Base-by-base conservation (phyloP, 2,113 vertebrate genomes). In the Grammomys dolichurus region DNA sequence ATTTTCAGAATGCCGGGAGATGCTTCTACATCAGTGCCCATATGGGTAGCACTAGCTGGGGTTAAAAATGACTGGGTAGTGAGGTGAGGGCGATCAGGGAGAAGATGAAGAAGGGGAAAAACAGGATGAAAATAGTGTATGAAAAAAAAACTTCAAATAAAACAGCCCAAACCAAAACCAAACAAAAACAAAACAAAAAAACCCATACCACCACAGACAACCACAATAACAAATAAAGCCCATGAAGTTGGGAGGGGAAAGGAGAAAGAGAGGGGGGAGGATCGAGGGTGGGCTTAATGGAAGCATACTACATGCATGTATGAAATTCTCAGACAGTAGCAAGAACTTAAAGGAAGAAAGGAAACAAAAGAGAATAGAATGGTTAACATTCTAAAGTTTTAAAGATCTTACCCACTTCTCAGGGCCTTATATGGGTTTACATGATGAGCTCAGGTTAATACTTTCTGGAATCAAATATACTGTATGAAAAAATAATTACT, bases 391-490 rank as follows among this genome's bases (percentile, higher is more conserved):
- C 70, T 89, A 85, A 85, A 13, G 12, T 78, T 33, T 75, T 70
- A 73, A 60, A 58, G 63, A 60, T 67, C 87, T 91, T 89, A 77
- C 22, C 26, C 28, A 3, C 46, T 90, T 87, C 86, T 90, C 40
- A 88, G 65, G 14, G 89, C 36, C 58, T 70, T 67, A 31, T 73
- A 51, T 26, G 31, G 70, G 9, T 89, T 95, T 10, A 86, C 17
- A 33, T 67, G 5, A 78, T 67, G 3, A 73, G 11, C 3, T 43
- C 14, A 67, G 54, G 11, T 96, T 51, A 46, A 67, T 43, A 69
- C 24, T 46, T 17, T 86, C 54, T 54, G 22, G 76, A 40, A 40
- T 58, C 6, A 63, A 84, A 84, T 63, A 10, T 43, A 84, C 28
- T 84, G 7, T 17, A 10, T 60, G 26, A 80, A 51, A 46, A 78